Evolutionary conservation across 2,888 invertebrate species (phyloP), one percentile per base, ranked within the genome.

Genomic region (Physocephala rufipes): DNA sequence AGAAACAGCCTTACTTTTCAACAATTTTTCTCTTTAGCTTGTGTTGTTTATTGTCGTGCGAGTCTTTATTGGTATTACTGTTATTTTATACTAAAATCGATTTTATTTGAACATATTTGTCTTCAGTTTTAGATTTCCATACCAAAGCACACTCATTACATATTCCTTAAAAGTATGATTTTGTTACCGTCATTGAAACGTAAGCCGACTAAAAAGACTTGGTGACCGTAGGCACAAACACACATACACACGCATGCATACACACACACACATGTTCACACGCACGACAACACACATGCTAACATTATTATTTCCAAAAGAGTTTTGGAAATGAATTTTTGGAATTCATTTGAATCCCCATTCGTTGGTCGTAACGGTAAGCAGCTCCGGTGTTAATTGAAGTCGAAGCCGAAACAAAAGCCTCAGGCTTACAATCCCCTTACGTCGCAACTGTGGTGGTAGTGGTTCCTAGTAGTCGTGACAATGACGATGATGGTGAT

Each of bases 301-400:
- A 9, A 24, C n/a, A n/a, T n/a, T 21, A 55, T 55, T 13, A 13
- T 13, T 15, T 21, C 5, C 15, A n/a, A 13, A 55, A 55, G 21
- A 28, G 59, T 28, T 12, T 26, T 59, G 15, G 30, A 16, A 59
- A 59, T 59, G 59, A 59, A 59, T 59, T 59, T 28, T 28, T 36
- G 36, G 36, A 7, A 36, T 36, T 21, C 59, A 59, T 59, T 59
- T n/a, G n/a, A n/a, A n/a, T n/a, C n/a, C n/a, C n/a, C n/a, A n/a
- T n/a, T n/a, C n/a, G 59, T n/a, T 15, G 47, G 26, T 21, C n/a
- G n/a, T n/a, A n/a, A n/a, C n/a, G 47, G n/a, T 24, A 49, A 65
- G 24, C 49, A 61, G 49, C 61, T 68, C n/a, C 59, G 68, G 59
- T 68, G 68, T 49, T 61, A 68, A 68, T 61, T 47, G 58, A 47